Evolutionary conservation across 2,113 vertebrate species (phyloP), one percentile per base, ranked within the genome.

Genomic region (Thamnaconus septentrionalis): DNA sequence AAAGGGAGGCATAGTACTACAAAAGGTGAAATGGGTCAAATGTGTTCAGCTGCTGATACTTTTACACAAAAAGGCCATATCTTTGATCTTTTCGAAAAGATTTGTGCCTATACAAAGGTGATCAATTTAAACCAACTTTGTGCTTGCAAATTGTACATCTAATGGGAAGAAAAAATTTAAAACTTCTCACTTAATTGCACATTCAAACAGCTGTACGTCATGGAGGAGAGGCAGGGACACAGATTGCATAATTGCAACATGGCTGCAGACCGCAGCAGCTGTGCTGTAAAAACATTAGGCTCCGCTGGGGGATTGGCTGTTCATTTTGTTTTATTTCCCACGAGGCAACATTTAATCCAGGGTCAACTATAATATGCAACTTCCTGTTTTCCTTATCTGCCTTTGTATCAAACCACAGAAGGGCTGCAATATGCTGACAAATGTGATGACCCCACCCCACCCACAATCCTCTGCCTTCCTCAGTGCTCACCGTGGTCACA

Each of bases 221-320:
- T 63, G 57, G n/a, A 40, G 42, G 51, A 44, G 43, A 51, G 67
- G n/a, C 7, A 59, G 50, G 51, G 43, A 3, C 42, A n/a, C 0
- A 42, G 48, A 66, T 85, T 77, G 80, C 9, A 43, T 69, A 81
- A 87, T 56, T 56, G 54, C 50, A 58, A 7, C 61, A 61, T 43
- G 45, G 57, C 53, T 52, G 41, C 72, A 52, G 73, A 72, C 55
- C 6, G 7, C 50, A 76, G 71, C 76, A 76, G 58, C 76, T 87
- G 80, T 59, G 66, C 69, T 68, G 62, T 53, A 65, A 47, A 71
- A 61, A 78, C 71, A 75, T 79, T 59, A 55, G 61, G 56, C 54
- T 80, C 49, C 69, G 56, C 53, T 49, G 12, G 55, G 61, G 56
- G 69, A 65, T 49, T 72, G 69, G 56, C 59, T 72, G 56, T 63